A percentile compares a stretch with the other conserved stretches of the same genome.
Conservation (phyloP, 2,888 invertebrate genomes). For the Vannuccia rotundouncinata region DNA sequence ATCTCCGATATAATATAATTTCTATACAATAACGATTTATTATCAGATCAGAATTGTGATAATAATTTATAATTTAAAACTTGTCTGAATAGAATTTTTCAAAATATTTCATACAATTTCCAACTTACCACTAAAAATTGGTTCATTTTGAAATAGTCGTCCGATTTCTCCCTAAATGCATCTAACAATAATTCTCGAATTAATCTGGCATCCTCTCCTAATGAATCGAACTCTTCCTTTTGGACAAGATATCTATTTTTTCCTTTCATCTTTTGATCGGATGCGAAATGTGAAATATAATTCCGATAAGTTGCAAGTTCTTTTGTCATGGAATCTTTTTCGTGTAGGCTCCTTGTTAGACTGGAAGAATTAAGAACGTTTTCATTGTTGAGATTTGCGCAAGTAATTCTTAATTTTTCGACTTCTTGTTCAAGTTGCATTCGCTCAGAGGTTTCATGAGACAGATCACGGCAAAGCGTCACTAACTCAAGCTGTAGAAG, state of each 20-base stretch:
- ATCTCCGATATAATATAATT: too few relatives aligned
- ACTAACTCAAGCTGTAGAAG: not conserved
- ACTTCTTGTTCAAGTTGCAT: not conserved
- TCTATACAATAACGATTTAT: too few relatives aligned
- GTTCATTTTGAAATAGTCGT: not conserved
- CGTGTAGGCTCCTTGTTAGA: not conserved
- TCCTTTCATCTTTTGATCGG: not conserved
- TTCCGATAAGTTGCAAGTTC: not conserved
- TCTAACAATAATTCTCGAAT: not conserved
- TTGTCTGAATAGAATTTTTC: too few relatives aligned
- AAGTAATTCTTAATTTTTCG: not conserved
- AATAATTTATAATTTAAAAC: too few relatives aligned
- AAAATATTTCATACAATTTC: too few relatives aligned
- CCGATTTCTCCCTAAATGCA: not conserved
- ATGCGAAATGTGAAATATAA: not conserved
- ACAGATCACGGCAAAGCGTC: not conserved
- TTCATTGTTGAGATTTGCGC: not conserved
- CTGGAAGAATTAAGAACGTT: not conserved
- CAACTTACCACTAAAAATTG: not conserved
- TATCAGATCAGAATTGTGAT: too few relatives aligned
- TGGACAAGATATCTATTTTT: too few relatives aligned
- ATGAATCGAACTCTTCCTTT: not conserved
- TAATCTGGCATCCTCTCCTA: not conserved
- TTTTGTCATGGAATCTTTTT: not conserved
- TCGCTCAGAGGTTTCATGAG: not conserved